A percentile compares a stretch with the other conserved stretches of the same genome.
Conservation (phyloP, 1,140 invertebrate species). For the Antheraea mylitta region DNA sequence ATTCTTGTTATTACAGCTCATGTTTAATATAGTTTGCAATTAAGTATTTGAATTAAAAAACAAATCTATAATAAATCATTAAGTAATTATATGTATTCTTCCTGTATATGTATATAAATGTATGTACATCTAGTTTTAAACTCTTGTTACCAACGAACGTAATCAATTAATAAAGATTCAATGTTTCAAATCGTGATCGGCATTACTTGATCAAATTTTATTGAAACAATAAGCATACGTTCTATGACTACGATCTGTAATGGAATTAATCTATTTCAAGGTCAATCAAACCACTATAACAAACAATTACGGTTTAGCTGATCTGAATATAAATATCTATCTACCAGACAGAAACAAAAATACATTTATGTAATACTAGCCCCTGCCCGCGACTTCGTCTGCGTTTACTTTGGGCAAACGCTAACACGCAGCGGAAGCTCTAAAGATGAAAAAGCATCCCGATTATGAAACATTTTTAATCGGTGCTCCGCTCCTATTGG, state of each 20-base stretch:
- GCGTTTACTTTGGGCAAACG: no score
- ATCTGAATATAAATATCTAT: neutral
- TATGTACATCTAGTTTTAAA: neutral
- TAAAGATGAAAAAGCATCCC: no score
- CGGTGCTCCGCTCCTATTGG: no score
- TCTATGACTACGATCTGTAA: neutral
- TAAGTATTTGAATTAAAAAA: neutral
- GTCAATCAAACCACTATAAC: conserved; percentile 2
- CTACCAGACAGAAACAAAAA: neutral
- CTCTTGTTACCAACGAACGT: neutral
- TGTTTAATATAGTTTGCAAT: no score
- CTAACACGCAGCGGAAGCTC: no score
- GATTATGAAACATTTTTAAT: no score
- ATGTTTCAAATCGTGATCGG: neutral
- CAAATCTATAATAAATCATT: neutral
- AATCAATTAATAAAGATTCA: neutral
- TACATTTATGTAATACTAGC: no score
- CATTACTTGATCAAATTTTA: neutral
- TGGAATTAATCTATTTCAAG: conserved; percentile 1
- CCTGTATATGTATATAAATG: neutral
- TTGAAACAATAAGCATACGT: neutral
- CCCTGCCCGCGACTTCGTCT: no score
- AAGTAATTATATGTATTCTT: neutral
- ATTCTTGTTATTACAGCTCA: neutral
- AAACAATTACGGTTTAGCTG: neutral